Evolutionary conservation across 2,797 vertebrate genomes (phyloP).

Genomic region (Oreonectes daqikongensis): DNA sequence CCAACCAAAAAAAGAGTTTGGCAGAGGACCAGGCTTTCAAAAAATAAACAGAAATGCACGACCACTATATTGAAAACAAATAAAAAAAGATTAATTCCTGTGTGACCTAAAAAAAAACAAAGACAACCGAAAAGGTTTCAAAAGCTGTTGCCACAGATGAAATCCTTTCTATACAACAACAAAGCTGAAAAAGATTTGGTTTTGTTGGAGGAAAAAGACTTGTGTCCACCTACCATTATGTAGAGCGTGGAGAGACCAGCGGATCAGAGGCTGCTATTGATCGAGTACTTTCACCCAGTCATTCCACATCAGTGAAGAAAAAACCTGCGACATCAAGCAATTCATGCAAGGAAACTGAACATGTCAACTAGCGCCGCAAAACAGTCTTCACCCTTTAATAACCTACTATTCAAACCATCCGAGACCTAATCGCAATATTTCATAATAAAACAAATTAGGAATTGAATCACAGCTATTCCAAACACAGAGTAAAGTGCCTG

Average conservation of each 20-base stretch:
- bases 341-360: conserved; percentile 7
- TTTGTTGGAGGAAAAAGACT: conserved; percentile 17
- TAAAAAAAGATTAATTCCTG: background rate
- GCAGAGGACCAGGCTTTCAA: background rate
- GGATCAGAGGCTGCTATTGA: conserved; percentile 49
- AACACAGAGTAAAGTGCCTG: background rate
- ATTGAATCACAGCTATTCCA: background rate
- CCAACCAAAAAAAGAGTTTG: background rate
- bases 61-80: background rate
- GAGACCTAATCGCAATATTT: conserved; percentile 1
- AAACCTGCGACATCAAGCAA: conserved; percentile 17
- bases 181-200: background rate
- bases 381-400: conserved; percentile 10
- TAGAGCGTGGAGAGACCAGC: conserved; percentile 45
- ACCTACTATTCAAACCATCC: background rate
- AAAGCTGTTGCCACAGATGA: background rate
- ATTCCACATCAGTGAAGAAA: conserved; percentile 35
- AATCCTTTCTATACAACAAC: conserved; percentile 4
- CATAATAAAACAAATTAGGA: conserved; percentile 5
- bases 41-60: background rate
- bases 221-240: conserved; percentile 10
- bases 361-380: background rate
- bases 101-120: background rate
- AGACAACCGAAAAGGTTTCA: background rate
- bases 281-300: conserved; percentile 48